Conservation (phyloP, 1,140 invertebrate species). For the Thaumatotibia leucotreta region DNA sequence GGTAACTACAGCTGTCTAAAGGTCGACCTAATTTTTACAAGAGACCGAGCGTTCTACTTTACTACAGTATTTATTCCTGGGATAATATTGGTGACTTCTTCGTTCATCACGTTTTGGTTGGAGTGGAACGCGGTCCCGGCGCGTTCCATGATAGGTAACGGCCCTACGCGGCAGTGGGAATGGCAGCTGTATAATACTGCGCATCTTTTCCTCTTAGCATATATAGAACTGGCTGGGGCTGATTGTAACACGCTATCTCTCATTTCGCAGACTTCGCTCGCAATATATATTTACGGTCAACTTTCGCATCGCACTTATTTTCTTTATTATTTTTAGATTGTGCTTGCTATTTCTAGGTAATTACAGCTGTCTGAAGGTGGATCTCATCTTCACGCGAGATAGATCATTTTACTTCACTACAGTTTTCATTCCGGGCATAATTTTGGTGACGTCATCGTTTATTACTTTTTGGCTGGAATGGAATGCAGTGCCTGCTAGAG, state of each 20-base stretch:
- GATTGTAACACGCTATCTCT: slow-evolving; percentile 60
- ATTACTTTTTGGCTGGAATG: slow-evolving; percentile 94
- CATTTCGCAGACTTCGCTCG: slow-evolving; percentile 36
- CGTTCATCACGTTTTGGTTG: slow-evolving; percentile 95
- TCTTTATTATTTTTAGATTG: slow-evolving; percentile 56
- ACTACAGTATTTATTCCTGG: slow-evolving; percentile 94
- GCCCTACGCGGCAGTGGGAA: slow-evolving; percentile 57
- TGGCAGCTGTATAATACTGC: slow-evolving; percentile 57
- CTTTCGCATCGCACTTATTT: slow-evolving; percentile 30
- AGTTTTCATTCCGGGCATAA: slow-evolving; percentile 96
- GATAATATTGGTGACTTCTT: slow-evolving; percentile 93
- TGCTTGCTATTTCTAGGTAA: slow-evolving; percentile 85
- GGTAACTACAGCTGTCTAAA: slow-evolving; percentile 94
- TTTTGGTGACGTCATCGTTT: slow-evolving; percentile 95
- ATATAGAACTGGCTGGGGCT: slow-evolving; percentile 59
- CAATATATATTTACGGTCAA: slow-evolving; percentile 20
- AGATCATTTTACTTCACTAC: slow-evolving; percentile 97
- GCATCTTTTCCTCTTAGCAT: slow-evolving; percentile 45
- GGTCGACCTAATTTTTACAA: slow-evolving; percentile 88
- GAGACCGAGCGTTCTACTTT: slow-evolving; percentile 92
- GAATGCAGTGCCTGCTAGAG: slow-evolving; percentile 95
- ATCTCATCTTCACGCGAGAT: slow-evolving; percentile 94
- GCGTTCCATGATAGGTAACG: slow-evolving; percentile 90
- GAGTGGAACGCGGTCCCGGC: slow-evolving; percentile 95
- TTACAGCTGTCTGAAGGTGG: slow-evolving; percentile 95